Evolutionary conservation across 64 coral and sea anemone genomes (phyloP), one percentile per base, ranked within the genome.

Genomic region (Anthopleura sola): DNA sequence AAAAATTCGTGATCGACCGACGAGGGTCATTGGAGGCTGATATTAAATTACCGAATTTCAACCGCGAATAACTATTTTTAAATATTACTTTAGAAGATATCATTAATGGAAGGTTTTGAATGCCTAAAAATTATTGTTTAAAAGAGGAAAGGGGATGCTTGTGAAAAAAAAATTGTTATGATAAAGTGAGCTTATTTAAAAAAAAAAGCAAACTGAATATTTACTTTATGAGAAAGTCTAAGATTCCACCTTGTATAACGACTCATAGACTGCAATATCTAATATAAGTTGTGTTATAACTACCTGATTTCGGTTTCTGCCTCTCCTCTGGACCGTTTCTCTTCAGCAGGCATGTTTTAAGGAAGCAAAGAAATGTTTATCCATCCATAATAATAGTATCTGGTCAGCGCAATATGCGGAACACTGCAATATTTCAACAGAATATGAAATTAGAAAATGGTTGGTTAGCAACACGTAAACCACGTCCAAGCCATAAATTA

Each of bases 271-370:
- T 62, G 29, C 31, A 34, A 10, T 71, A 71, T 34, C 66, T 24
- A 62, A n/a, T 7, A 62, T 56, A 17, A 66, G 5, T n/a, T 71
- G 66, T 71, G 29, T 11, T 62, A n/a, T 23, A 26, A 28, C 14
- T 79, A 79, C 76, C 76, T 48, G 18, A 38, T 79, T 44, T 79
- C 76, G 44, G 44, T 24, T 79, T 79, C 76, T 44, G 31, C 66
- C 44, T 79, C 76, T 79, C 36, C 76, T 48, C 31, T 79, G 36
- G 44, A 16, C 39, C 76, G 37, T 39, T 44, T 79, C 15, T 79
- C 76, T 48, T 79, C 76, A 23, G 44, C 76, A 44, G 76, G 76
- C 76, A 79, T 79, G 47, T 48, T 77, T 44, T 33, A 48, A 38
- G n/a, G 76, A 79, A 79, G 66, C 66, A 32, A 71, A 11, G 66